Evolutionary conservation across 2,888 invertebrate species (phyloP).

Genomic region (Nemotelus nigrinus): DNA sequence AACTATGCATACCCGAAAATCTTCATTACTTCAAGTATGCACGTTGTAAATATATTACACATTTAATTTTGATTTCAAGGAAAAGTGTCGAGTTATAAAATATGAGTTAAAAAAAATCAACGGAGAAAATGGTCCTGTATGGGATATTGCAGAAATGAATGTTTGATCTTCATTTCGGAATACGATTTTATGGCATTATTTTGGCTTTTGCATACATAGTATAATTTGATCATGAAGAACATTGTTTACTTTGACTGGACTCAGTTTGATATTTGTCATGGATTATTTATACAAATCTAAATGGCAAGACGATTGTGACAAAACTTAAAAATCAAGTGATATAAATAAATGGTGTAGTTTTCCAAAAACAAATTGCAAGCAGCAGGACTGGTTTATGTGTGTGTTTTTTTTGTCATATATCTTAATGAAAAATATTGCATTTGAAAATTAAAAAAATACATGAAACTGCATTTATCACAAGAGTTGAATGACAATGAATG

Average conservation of each 20-base stretch:
- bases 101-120: not conserved
- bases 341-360: too few species aligned
- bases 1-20: not conserved
- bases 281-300: not conserved
- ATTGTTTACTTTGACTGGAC: not conserved
- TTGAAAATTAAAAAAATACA: too few species aligned
- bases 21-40: conserved; percentile 31
- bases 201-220: not conserved
- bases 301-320: not conserved
- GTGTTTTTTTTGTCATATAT: too few species aligned
- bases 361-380: too few species aligned
- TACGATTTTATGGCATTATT: not conserved
- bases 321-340: too few species aligned
- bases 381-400: too few species aligned
- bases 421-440: too few species aligned
- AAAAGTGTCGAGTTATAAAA: not conserved
- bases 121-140: not conserved
- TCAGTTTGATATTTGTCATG: conserved; percentile 7
- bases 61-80: not conserved
- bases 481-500: too few species aligned
- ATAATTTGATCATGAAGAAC: not conserved
- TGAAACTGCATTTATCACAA: too few species aligned
- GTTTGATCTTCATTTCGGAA: not conserved
- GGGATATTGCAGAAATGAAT: conserved; percentile 25
- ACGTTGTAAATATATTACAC: conserved; percentile 17